Conservation (phyloP, 2,113 vertebrate species). For the Centrocercus urophasianus region DNA sequence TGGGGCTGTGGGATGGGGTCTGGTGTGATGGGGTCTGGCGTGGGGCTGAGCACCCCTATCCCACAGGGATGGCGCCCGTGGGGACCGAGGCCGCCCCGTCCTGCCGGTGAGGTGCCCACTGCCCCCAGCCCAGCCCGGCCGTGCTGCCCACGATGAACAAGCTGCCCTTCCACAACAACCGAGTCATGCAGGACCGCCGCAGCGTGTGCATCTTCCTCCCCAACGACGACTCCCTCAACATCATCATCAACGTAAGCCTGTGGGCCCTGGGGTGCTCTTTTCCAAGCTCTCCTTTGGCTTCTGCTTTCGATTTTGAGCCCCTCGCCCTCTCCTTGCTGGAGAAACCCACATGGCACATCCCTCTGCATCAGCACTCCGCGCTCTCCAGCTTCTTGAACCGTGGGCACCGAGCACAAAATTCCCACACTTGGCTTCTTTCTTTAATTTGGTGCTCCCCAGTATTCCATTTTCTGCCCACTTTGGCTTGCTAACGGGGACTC, state of each 20-base stretch:
- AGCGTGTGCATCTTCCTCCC: slow-evolving; percentile 98
- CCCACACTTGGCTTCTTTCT: fast-evolving
- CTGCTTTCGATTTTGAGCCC: not conserved
- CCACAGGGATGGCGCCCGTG: not conserved
- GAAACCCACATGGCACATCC: fast-evolving
- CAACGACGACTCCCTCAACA: slow-evolving; percentile 94
- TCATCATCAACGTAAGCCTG: slow-evolving; percentile 92
- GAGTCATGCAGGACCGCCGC: slow-evolving; percentile 99
- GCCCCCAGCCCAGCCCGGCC: not conserved
- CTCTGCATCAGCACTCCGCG: fast-evolving
- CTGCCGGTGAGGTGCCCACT: not conserved
- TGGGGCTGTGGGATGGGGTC: not conserved
- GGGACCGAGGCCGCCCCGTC: slow-evolving; percentile 33
- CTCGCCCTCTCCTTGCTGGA: not conserved
- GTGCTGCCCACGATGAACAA: slow-evolving; percentile 90
- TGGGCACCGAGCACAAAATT: not conserved
- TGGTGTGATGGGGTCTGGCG: no score
- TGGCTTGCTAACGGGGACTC: not conserved
- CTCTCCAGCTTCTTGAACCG: fast-evolving
- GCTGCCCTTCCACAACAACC: slow-evolving; percentile 96
- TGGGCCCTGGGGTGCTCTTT: not conserved
- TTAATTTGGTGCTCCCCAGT: not conserved
- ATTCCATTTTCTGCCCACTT: not conserved
- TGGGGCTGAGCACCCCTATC: fast-evolving
- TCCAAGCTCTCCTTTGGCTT: not conserved